These are phyloP conservation scores for Calcarius lapponicus DNA, from an alignment of 2,797 vertebrate genomes.

Conservation along the genomic window DNA sequence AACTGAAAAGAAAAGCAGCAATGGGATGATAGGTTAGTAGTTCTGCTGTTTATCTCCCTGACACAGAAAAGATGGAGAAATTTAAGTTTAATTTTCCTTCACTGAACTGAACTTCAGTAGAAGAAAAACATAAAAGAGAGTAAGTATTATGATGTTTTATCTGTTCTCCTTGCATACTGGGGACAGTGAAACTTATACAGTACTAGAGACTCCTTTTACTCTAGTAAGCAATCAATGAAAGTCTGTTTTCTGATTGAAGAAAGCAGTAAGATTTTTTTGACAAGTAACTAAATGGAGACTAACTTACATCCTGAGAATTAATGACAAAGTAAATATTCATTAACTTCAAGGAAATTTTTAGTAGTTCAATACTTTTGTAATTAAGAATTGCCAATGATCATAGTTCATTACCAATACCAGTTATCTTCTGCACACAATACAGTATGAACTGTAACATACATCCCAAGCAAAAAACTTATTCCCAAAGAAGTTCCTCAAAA, in stretches of 20 bases:
- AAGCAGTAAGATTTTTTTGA: not conserved
- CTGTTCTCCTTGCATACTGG: not conserved
- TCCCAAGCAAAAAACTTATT: not conserved
- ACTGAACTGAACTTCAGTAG: not conserved
- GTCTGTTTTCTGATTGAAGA: not conserved
- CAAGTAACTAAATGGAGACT: not conserved
- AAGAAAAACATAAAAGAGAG: not conserved
- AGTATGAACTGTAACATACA: not conserved
- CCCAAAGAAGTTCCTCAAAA: not conserved
- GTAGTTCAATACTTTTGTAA: not conserved
- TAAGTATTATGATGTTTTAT: not conserved
- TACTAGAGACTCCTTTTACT: not conserved
- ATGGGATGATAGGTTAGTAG: not conserved
- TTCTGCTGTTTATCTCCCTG: not conserved
- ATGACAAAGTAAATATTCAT: not conserved
- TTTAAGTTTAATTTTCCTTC: not conserved
- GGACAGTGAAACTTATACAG: not conserved
- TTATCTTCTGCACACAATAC: not conserved
- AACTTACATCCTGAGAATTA: not conserved
- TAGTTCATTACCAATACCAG: not conserved
- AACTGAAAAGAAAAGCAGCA: not conserved
- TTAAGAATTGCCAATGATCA: not conserved
- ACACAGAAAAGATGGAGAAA: not conserved
- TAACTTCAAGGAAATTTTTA: not conserved
- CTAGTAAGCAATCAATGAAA: not conserved